Percentiles rank a stretch among this genome's conserved stretches.
phyloP scores from a whole-genome alignment of 2,888 invertebrate species.

The Sphaerophoria taeniata region DNA sequence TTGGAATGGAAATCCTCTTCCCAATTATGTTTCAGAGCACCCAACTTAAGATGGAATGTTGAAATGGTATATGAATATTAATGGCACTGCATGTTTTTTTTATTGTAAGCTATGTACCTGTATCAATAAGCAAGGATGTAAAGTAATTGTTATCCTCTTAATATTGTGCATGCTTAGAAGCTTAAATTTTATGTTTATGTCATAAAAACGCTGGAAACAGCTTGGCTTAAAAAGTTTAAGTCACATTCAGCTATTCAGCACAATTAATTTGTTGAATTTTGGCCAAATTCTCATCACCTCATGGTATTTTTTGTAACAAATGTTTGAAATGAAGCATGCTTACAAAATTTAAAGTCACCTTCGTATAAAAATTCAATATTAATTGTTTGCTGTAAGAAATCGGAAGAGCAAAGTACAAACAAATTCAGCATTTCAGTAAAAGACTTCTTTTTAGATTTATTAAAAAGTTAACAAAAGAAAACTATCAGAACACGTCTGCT shows the following conservation, averaged over 20 bases:
- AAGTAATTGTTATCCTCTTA: neutral
- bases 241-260: slow-evolving; percentile 14
- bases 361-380: no score
- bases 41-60: slow-evolving; percentile 29
- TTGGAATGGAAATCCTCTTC: neutral
- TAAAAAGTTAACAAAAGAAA: neutral
- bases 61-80: slow-evolving; percentile 6
- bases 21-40: slow-evolving; percentile 4
- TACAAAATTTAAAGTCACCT: no score
- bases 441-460: no score
- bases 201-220: neutral
- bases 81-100: slow-evolving; percentile 65
- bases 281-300: no score
- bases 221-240: neutral
- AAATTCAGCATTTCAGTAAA: no score
- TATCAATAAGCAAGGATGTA: neutral
- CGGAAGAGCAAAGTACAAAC: no score
- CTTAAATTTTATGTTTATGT: neutral
- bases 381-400: no score
- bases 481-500: neutral
- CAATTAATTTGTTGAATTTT: neutral
- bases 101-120: neutral
- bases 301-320: no score
- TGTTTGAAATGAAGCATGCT: no score
- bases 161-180: neutral